Base-by-base conservation (phyloP, 2,888 invertebrate genomes). In the Steinernema scapterisci region DNA sequence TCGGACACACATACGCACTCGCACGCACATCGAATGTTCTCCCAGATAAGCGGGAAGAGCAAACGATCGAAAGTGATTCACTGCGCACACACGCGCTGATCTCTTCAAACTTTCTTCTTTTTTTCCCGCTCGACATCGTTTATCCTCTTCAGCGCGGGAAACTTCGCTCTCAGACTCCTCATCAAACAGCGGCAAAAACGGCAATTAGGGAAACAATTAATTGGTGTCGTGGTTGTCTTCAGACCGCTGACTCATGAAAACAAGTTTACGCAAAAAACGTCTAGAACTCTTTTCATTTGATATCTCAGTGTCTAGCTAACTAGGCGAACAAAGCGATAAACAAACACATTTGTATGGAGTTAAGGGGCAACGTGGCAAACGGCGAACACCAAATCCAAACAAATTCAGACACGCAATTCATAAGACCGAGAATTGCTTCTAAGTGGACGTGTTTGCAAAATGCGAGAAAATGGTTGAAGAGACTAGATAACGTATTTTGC, bases 31-130 rank as follows among this genome's bases (percentile, higher is more conserved):
- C 54, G 25, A 21, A 25, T 25, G 54, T 23, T 3, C 23, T 27
- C 38, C 38, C 38, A 6, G 31, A 63, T 63, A 63, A 63, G 63
- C 63, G 31, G 38, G 23, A 48, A 48, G 48, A 54, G 54, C 54
- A 54, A 54, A 54, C 54, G 54, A 54, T 25, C 23, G 21, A 6
- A 6, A 1, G 38, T 63, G 63, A 63, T 25, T 63, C 63, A 63
- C 31, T 63, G 27, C 3, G 16, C 63, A 63, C 27, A 63, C 63
- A 63, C 9, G 21, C 21, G 19, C 52, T 52, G 19, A 52, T 52
- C 52, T 52, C 52, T n/a, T 52, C 23, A 52, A 52, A 52, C 52
- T 52, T 52, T 52, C n/a, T 19, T 38, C 38, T 3, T 9, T 38
- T 38, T 38, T 52, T 52, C 23, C 23, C 63, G 16, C 27, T 63